Conservation (phyloP, 1,140 invertebrate species). For the Trichonephila inaurata region DNA sequence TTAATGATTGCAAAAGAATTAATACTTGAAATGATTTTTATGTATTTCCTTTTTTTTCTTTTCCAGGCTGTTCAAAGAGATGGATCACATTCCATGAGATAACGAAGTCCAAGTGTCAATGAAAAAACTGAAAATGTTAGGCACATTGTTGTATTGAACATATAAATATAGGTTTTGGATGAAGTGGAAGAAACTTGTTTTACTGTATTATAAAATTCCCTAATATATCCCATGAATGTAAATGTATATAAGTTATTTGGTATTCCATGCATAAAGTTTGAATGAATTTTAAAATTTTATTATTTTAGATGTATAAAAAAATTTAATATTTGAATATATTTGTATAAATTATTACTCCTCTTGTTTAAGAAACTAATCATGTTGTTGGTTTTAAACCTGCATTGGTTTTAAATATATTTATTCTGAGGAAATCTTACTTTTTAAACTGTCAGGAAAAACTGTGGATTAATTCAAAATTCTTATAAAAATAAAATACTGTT, state of each 20-base stretch:
- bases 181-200: not conserved
- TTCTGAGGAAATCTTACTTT: not conserved
- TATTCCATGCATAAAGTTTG: not conserved
- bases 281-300: conserved; percentile 36
- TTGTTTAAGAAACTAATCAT: not conserved
- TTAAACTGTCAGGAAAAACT: not conserved
- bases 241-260: conserved; percentile 25
- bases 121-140: not conserved
- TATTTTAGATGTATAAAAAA: conserved; percentile 29
- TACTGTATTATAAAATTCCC: not conserved
- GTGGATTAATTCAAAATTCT: not conserved
- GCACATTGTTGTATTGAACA: not conserved
- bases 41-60: not conserved
- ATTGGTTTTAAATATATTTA: not conserved
- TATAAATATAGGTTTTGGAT: not conserved
- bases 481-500: not conserved
- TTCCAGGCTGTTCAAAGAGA: conserved; percentile 50
- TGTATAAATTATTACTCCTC: not conserved
- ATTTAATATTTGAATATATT: conserved; percentile 19
- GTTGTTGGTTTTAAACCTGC: not conserved
- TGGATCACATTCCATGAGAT: conserved; percentile 54
- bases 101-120: not conserved
- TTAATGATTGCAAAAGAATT: too few relatives aligned
- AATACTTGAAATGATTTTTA: too few relatives aligned
- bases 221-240: not conserved